These are phyloP conservation scores for Propithecus coquereli DNA, from an alignment of 2,113 vertebrate genomes.

Conservation along the genomic window DNA sequence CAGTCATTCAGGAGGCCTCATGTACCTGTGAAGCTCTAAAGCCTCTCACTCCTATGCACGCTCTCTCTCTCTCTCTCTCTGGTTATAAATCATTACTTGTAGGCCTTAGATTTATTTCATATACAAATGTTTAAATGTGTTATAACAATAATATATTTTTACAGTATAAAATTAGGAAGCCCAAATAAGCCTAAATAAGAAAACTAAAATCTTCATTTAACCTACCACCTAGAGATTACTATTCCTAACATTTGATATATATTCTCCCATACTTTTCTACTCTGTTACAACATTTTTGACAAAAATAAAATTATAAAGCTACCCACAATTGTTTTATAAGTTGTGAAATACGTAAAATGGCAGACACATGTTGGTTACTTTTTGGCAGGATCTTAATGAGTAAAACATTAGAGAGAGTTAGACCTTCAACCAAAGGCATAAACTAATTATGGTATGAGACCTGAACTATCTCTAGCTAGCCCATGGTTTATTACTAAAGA, in stretches of 20 bases:
- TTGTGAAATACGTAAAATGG: not conserved
- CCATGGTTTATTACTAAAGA: not conserved
- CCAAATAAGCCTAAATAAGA: not conserved
- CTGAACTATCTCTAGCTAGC: not conserved
- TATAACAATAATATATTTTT: not conserved
- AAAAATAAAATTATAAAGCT: conserved; percentile 16
- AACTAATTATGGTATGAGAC: not conserved
- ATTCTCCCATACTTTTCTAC: not conserved
- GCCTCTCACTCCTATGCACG: not conserved
- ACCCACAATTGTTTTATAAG: not conserved
- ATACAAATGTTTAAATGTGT: not conserved
- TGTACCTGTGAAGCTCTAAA: not conserved
- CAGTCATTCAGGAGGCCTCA: not conserved
- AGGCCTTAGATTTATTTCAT: not conserved
- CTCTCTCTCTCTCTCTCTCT: not conserved
- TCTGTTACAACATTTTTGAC: not conserved
- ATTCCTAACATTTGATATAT: not conserved
- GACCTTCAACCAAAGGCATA: not conserved
- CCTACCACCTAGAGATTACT: not conserved
- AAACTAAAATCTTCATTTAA: conserved; percentile 22
- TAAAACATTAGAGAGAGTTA: not conserved
- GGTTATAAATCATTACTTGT: not conserved
- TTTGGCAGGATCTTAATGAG: not conserved
- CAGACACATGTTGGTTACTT: not conserved
- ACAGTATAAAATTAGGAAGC: not conserved